Evolutionary conservation across 2,113 vertebrate species (phyloP).

Genomic region (Ochotona princeps): DNA sequence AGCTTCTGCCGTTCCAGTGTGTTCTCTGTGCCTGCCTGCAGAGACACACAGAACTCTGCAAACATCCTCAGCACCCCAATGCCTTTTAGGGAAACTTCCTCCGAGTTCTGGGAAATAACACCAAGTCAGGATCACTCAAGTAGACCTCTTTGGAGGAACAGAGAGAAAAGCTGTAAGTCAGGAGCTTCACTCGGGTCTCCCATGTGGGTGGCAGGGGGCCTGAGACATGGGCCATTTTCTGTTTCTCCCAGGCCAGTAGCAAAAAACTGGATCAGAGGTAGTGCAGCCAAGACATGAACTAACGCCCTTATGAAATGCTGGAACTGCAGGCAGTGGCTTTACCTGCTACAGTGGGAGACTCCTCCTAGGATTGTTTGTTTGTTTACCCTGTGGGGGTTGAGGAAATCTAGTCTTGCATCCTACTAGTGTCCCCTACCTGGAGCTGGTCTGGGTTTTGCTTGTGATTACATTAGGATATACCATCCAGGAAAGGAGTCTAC

Average conservation of each 20-base stretch:
- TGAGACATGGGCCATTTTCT: too few relatives aligned
- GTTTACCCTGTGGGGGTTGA: background rate
- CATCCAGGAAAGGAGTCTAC: background rate
- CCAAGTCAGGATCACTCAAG: background rate
- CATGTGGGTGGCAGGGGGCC: too few relatives aligned
- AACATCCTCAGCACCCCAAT: background rate
- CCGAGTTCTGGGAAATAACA: background rate
- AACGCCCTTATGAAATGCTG: too few relatives aligned
- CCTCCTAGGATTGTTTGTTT: too few relatives aligned
- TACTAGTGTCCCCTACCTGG: background rate
- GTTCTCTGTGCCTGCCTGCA: too few relatives aligned
- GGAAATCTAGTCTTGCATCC: background rate
- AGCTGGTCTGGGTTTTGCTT: background rate
- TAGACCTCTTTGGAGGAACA: background rate
- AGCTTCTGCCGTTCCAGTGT: background rate
- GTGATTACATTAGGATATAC: background rate
- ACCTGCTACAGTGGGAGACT: too few relatives aligned
- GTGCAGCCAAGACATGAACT: too few relatives aligned
- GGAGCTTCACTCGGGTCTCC: too few relatives aligned
- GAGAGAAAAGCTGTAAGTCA: background rate
- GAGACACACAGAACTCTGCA: too few relatives aligned
- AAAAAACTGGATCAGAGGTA: too few relatives aligned
- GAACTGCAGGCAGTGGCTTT: too few relatives aligned
- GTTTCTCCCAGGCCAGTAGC: too few relatives aligned
- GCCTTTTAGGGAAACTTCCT: background rate